Evolutionary conservation across 1,140 invertebrate genomes (phyloP), one percentile per base, ranked within the genome.

Genomic region (Neelides sp.): DNA sequence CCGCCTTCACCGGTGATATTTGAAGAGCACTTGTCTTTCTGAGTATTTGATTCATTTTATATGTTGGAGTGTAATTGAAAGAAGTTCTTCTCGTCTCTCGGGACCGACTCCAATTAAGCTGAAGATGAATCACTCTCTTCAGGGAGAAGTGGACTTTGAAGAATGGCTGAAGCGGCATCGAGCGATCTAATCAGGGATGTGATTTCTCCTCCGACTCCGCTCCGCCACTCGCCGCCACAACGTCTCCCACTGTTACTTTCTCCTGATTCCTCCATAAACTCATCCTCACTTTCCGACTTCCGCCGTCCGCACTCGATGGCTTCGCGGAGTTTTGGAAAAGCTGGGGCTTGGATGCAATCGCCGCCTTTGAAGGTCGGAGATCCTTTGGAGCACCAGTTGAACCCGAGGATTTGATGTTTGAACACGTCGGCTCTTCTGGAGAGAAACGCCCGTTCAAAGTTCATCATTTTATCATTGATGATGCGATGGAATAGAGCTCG

Each of bases 111-210:
- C n/a, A n/a, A n/a, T n/a, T n/a, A n/a, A n/a, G n/a, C n/a, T n/a
- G n/a, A n/a, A n/a, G n/a, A n/a, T n/a, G n/a, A n/a, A 37, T 59
- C 57, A 52, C 50, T 59, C 35, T 59, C 57, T 54, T 59, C 57
- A 15, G 57, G 57, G 12, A 59, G 41, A 17, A 59, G 54, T 13
- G 57, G 57, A 41, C 57, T 59, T 53, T 59, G 57, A 30, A 59
- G 27, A 27, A 53, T 36, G 17, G 58, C 58, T n/a, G 55, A 52
- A 15, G 51, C 42, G 10, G 55, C 51, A 41, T 57, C 51, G n/a
- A 57, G 32, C n/a, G 48, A 45, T 19, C 51, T 47, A 19, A 50
- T 42, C 13, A 57, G 44, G 12, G 48, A 50, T 15, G 51, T 28
- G 28, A 57, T 37, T 52, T 51, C 35, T 39, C 48, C 47, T 15